These are phyloP conservation scores for Pachyrhynchus sulphureomaculatus DNA, from an alignment of 1,140 invertebrate genomes.

Conservation along the genomic window DNA sequence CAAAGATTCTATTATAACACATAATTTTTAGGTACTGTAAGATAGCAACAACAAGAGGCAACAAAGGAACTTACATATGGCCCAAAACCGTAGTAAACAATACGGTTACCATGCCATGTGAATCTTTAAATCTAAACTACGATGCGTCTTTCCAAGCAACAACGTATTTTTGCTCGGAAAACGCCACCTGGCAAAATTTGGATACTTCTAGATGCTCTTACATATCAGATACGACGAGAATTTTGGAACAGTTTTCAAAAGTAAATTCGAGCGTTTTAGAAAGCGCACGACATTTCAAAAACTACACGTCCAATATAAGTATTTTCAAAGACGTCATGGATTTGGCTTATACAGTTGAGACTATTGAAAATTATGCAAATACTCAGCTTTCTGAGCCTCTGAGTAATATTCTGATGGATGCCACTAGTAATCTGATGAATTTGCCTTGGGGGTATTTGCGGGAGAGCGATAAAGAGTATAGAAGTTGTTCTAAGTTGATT, in stretches of 20 bases:
- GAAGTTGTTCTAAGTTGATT: constrained; percentile 66
- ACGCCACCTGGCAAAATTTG: constrained; percentile 67
- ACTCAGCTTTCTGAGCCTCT: constrained; percentile 68
- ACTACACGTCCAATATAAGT: constrained; percentile 62
- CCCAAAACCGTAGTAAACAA: constrained; percentile 72
- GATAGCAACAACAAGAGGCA: constrained; percentile 62
- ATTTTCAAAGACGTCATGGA: constrained; percentile 71
- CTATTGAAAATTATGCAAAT: constrained; percentile 71
- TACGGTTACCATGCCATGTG: constrained; percentile 67
- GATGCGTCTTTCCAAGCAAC: constrained; percentile 52
- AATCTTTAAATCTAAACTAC: constrained; percentile 42
- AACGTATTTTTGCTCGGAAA: constrained; percentile 62
- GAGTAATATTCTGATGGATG: constrained; percentile 68
- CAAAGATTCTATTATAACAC: too few species aligned
- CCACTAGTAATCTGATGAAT: constrained; percentile 71
- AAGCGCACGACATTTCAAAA: constrained; percentile 69
- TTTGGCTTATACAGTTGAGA: constrained; percentile 72
- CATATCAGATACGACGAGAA: constrained; percentile 70
- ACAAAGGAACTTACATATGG: constrained; percentile 77
- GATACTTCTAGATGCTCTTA: constrained; percentile 72
- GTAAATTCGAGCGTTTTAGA: constrained; percentile 73
- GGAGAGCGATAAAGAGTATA: constrained; percentile 63
- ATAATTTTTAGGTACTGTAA: constrained; percentile 62
- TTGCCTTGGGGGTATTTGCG: constrained; percentile 63
- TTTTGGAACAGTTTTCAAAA: constrained; percentile 80